Conservation (phyloP, 1,140 invertebrate species). For the Atta cephalotes region DNA sequence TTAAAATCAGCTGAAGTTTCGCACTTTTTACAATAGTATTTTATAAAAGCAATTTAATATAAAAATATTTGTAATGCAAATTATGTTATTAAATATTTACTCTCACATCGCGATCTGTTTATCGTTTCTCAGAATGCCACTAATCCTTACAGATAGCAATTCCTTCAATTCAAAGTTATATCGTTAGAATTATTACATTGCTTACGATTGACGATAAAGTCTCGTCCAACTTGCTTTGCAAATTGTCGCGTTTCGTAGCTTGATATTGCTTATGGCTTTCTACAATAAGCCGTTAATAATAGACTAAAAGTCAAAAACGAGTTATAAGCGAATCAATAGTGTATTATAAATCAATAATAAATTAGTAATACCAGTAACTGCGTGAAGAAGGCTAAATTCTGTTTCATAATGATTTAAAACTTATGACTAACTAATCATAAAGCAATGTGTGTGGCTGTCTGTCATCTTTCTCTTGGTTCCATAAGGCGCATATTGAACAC, state of each 20-base stretch:
- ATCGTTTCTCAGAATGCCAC: not conserved
- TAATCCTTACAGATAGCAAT: not conserved
- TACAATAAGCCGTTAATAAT: too few relatives aligned
- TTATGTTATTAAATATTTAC: not conserved
- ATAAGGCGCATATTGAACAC: too few relatives aligned
- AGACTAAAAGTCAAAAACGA: too few relatives aligned
- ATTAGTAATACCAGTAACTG: too few relatives aligned
- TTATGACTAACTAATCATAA: too few relatives aligned
- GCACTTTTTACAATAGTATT: not conserved
- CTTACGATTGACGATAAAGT: not conserved
- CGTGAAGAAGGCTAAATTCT: too few relatives aligned
- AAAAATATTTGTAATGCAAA: not conserved
- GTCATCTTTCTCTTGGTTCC: too few relatives aligned
- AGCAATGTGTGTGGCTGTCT: too few relatives aligned
- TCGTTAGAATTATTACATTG: not conserved
- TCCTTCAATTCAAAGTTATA: not conserved
- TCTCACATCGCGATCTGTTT: not conserved
- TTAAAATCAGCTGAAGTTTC: not conserved
- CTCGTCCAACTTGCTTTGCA: not conserved
- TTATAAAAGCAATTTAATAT: not conserved
- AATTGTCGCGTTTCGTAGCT: not conserved
- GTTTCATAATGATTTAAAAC: too few relatives aligned
- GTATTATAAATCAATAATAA: too few relatives aligned
- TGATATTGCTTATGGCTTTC: too few relatives aligned
- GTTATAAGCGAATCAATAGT: too few relatives aligned